These are phyloP conservation scores for Linnaemya vulpina DNA, from an alignment of 2,888 invertebrate genomes.

Conservation along the genomic window DNA sequence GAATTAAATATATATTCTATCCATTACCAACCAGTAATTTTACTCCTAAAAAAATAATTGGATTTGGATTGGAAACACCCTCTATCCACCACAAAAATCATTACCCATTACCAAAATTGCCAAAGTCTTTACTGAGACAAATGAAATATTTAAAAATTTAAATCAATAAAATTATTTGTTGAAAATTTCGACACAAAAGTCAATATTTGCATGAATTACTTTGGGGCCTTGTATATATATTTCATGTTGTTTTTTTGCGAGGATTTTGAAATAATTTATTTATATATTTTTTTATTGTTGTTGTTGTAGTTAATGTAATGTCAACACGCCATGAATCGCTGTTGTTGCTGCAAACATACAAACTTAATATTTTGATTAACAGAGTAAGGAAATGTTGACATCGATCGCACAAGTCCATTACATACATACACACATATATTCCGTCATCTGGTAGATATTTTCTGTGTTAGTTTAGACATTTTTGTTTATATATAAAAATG, in stretches of 20 bases:
- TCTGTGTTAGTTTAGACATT: constrained; percentile 14
- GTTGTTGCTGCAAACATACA: background rate
- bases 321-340: constrained; percentile 40
- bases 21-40: too few species aligned
- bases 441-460: constrained; percentile 8
- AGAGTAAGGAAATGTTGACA: constrained; percentile 61
- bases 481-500: too few species aligned
- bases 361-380: constrained; percentile 45
- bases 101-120: too few species aligned
- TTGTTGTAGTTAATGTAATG: constrained; percentile 11
- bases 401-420: constrained; percentile 27
- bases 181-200: background rate
- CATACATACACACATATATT: background rate
- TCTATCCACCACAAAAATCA: too few species aligned
- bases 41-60: too few species aligned
- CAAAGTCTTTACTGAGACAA: too few species aligned
- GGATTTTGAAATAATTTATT: background rate
- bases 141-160: too few species aligned
- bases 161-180: too few species aligned
- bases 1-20: too few species aligned
- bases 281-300: too few species aligned
- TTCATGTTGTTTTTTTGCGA: constrained; percentile 3
- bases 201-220: background rate
- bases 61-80: too few species aligned
- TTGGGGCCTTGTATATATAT: constrained; percentile 23